Conservation (phyloP, 2,797 vertebrate species). For the Rhynchonycteris naso region DNA sequence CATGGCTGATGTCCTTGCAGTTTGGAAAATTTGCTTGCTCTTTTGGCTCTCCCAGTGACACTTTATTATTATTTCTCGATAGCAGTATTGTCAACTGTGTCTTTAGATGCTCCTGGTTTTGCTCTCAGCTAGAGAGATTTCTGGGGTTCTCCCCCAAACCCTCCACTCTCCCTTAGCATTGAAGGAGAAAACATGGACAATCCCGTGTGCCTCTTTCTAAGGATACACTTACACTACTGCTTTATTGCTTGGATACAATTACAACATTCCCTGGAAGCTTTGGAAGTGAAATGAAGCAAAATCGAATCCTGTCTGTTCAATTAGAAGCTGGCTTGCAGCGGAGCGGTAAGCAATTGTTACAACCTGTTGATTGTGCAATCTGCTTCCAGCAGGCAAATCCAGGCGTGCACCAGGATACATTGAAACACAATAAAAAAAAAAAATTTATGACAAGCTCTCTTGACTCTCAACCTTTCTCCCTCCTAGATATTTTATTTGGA, state of each 20-base stretch:
- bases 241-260: neutral
- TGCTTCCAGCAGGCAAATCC: neutral
- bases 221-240: neutral
- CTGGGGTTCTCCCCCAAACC: neutral
- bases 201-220: neutral
- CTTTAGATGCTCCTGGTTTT: neutral
- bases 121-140: neutral
- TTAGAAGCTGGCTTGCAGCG: neutral
- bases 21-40: neutral
- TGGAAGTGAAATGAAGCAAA: conserved; percentile 31
- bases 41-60: neutral
- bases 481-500: neutral
- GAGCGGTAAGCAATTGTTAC: neutral
- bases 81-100: neutral
- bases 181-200: neutral
- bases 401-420: neutral
- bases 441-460: neutral
- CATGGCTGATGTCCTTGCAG: neutral
- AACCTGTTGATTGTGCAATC: neutral
- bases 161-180: neutral
- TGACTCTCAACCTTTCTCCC: neutral
- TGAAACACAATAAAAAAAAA: neutral
- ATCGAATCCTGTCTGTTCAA: neutral
- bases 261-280: neutral
- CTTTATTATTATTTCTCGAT: neutral